Evolutionary conservation across 2,113 vertebrate species (phyloP).

Genomic region (Lota lota): DNA sequence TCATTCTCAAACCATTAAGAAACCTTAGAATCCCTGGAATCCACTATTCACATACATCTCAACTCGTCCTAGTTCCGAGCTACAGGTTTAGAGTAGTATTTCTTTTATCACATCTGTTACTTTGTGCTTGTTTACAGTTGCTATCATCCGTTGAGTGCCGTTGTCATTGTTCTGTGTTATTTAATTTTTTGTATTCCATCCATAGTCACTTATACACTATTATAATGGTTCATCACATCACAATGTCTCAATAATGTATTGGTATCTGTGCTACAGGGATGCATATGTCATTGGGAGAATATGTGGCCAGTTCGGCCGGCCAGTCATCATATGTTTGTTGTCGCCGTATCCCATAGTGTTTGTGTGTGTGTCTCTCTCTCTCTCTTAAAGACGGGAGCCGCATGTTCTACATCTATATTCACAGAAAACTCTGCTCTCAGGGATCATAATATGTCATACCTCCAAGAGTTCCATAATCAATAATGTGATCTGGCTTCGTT

Average conservation of each 20-base stretch:
- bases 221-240: conserved; percentile 46
- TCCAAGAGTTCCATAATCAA: conserved; percentile 21
- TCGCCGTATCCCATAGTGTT: neutral
- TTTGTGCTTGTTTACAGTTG: conserved; percentile 51
- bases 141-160: conserved; percentile 32
- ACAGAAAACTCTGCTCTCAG: conserved; percentile 63
- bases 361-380: no score
- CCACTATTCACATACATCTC: conserved; percentile 10
- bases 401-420: conserved; percentile 35
- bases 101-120: conserved; percentile 10
- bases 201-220: conserved; percentile 29
- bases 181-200: conserved; percentile 49
- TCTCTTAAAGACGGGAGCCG: conserved; percentile 45
- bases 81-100: no score
- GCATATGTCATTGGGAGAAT: conserved; percentile 34
- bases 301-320: conserved; percentile 37
- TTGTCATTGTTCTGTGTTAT: conserved; percentile 60
- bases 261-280: conserved; percentile 25
- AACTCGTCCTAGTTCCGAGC: no score
- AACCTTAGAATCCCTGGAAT: no score
- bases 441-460: conserved; percentile 59
- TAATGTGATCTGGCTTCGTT: conserved; percentile 49
- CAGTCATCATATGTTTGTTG: conserved; percentile 38
- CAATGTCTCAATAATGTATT: conserved; percentile 51
- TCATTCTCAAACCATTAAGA: no score